These are phyloP conservation scores for Monoplex corrugatus DNA, from an alignment of 2,888 invertebrate genomes.

Conservation along the genomic window DNA sequence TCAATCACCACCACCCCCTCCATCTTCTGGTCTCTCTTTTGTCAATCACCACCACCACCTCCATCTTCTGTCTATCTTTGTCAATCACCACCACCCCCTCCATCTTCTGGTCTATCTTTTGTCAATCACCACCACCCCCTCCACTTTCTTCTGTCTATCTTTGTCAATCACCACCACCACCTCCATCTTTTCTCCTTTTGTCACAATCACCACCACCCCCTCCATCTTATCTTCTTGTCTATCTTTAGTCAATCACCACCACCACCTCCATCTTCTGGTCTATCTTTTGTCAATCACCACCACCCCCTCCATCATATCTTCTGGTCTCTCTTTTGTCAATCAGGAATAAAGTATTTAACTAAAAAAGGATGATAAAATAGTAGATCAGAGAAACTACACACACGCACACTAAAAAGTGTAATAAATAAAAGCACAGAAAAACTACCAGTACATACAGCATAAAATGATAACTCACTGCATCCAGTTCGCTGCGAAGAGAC, in stretches of 20 bases:
- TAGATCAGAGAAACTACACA: neutral
- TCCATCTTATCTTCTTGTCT: too few species aligned
- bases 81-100: neutral
- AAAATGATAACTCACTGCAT: constrained; percentile 67
- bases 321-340: neutral
- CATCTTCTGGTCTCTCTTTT: too few species aligned
- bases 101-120: too few species aligned
- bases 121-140: neutral
- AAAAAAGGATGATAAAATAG: neutral
- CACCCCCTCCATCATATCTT: neutral
- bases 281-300: neutral
- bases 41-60: neutral
- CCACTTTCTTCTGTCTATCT: neutral
- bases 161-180: neutral
- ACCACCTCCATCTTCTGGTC: neutral
- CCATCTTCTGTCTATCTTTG: too few species aligned
- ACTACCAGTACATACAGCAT: neutral
- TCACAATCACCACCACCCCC: neutral
- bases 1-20: too few species aligned
- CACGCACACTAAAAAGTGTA: neutral
- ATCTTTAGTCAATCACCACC: neutral
- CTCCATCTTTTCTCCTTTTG: neutral
- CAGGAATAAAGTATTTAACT: neutral
- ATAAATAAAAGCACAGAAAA: neutral
- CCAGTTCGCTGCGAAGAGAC: constrained; percentile 83